Evolutionary conservation across 1,140 invertebrate species (phyloP).

Genomic region (Gryllus bimaculatus): DNA sequence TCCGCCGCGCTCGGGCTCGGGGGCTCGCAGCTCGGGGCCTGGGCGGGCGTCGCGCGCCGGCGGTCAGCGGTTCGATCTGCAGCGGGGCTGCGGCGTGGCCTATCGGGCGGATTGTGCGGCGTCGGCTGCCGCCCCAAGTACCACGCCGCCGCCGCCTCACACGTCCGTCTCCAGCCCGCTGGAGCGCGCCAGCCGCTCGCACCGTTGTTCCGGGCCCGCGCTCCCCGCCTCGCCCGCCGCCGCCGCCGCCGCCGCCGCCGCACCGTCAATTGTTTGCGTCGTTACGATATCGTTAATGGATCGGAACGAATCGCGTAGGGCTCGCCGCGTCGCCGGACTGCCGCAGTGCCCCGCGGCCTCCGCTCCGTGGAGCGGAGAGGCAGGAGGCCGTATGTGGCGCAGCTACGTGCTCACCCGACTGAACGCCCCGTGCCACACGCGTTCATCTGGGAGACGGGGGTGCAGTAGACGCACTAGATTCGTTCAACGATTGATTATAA

Average conservation of each 20-base stretch:
- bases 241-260: too few species aligned
- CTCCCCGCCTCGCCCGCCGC: background rate
- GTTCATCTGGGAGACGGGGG: too few species aligned
- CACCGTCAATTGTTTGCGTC: background rate
- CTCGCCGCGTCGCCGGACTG: background rate
- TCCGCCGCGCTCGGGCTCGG: too few species aligned
- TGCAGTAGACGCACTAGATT: too few species aligned
- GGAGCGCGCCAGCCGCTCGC: background rate
- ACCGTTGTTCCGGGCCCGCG: background rate
- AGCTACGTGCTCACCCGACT: background rate
- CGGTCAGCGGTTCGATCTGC: too few species aligned
- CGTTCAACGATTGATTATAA: too few species aligned
- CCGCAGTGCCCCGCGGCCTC: background rate
- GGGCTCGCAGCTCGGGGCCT: too few species aligned
- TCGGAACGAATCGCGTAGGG: background rate
- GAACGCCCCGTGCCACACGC: too few species aligned
- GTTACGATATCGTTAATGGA: conserved; percentile 4
- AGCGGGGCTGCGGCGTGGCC: too few species aligned
- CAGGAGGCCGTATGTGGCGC: background rate
- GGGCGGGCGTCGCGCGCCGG: too few species aligned
- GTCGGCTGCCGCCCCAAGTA: background rate
- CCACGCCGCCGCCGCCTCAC: background rate
- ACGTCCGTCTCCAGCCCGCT: background rate
- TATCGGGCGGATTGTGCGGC: too few species aligned
- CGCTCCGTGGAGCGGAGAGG: background rate